These are phyloP conservation scores for Deilephila elpenor DNA, from an alignment of 2,888 invertebrate genomes.

Conservation along the genomic window DNA sequence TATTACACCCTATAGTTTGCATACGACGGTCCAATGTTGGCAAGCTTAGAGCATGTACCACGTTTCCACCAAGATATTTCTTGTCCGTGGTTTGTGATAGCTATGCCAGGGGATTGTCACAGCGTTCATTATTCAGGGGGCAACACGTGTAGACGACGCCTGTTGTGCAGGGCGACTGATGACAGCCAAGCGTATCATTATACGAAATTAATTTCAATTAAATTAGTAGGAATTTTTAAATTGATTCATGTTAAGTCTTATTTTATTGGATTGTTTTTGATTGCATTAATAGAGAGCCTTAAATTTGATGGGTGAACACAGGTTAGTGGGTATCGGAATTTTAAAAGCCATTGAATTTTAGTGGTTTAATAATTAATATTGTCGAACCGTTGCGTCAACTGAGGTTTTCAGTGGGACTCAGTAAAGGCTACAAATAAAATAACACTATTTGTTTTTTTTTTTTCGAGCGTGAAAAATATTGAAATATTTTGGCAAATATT, in stretches of 20 bases:
- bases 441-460: too few species aligned
- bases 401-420: too few species aligned
- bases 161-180: conserved; percentile 15
- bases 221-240: neutral
- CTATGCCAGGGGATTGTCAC: conserved; percentile 20
- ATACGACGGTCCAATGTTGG: neutral
- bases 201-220: neutral
- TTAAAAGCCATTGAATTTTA: too few species aligned
- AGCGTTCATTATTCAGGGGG: conserved; percentile 16
- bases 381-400: too few species aligned
- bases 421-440: too few species aligned
- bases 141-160: conserved; percentile 24
- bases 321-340: too few species aligned
- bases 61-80: conserved; percentile 9
- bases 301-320: too few species aligned
- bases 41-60: conserved; percentile 32
- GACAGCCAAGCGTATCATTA: neutral
- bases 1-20: neutral
- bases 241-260: neutral
- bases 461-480: too few species aligned
- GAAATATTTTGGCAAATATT: too few species aligned
- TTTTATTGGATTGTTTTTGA: neutral
- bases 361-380: too few species aligned
- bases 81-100: conserved; percentile 14
- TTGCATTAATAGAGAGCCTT: too few species aligned